Percentiles rank a stretch among this genome's conserved stretches.
These are phyloP conservation scores for Trichonephila clavipes DNA, from an alignment of 1,140 invertebrate genomes.

Conservation along the genomic window DNA sequence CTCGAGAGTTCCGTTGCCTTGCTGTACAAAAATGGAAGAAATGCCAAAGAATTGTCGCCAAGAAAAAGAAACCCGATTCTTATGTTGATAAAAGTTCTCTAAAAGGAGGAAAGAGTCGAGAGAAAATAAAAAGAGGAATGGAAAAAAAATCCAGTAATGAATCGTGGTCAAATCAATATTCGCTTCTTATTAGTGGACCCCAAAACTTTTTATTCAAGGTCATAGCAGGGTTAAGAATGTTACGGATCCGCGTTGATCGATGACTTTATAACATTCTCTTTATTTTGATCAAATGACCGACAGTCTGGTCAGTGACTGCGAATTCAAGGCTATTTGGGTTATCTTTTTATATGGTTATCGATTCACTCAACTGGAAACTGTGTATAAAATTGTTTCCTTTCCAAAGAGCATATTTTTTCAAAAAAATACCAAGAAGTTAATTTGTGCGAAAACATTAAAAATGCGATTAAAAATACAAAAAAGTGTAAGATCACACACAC, in stretches of 20 bases:
- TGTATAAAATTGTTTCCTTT: not conserved
- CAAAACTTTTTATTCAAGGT: conserved; percentile 50
- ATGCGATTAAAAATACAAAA: no score
- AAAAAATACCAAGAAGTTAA: no score
- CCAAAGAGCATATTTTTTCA: not conserved
- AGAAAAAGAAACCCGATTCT: conserved; percentile 15
- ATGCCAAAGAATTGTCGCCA: not conserved
- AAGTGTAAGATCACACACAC: no score
- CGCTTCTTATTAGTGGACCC: conserved; percentile 22
- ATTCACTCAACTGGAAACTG: not conserved
- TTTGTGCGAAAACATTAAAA: no score
- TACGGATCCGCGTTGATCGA: conserved; percentile 11
- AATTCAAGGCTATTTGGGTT: not conserved
- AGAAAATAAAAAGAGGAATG: not conserved
- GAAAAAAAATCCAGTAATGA: not conserved
- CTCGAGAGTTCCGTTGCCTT: not conserved
- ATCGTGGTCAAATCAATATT: conserved; percentile 34
- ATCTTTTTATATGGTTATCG: not conserved
- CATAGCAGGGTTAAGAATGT: conserved; percentile 29
- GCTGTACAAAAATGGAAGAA: not conserved
- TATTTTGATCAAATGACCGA: conserved; percentile 19
- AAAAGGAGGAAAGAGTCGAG: not conserved
- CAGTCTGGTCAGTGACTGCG: conserved; percentile 18
- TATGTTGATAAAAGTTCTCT: not conserved
- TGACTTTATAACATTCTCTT: conserved; percentile 19